Conservation (phyloP, 2,113 vertebrate species). For the Leucopternis melanops region DNA sequence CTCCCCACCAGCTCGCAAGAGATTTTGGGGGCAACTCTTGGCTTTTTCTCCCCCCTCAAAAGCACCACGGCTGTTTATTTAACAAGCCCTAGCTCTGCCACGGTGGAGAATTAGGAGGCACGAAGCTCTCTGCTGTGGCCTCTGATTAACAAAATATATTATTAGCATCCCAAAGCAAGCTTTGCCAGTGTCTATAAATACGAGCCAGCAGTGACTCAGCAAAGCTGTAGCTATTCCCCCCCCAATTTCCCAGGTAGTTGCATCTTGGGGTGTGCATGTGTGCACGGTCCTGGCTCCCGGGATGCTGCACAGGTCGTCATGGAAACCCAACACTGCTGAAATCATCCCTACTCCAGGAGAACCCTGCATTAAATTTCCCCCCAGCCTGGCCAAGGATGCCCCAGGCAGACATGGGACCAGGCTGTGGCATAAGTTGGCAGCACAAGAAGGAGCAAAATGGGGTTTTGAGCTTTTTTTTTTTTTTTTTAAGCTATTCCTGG, state of each 20-base stretch:
- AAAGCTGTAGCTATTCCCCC: conserved; percentile 39
- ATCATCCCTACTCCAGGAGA: background rate
- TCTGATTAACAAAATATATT: conserved; percentile 54
- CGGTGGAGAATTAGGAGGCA: background rate
- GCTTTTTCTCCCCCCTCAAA: no score
- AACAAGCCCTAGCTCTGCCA: background rate
- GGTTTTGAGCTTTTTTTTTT: no score
- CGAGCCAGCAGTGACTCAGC: conserved; percentile 62
- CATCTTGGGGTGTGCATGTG: conserved; percentile 37
- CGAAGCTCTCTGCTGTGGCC: conserved; percentile 12
- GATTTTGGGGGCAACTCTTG: no score
- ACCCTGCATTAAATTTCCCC: background rate
- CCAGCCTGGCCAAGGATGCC: background rate
- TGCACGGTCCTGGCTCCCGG: conserved; percentile 26
- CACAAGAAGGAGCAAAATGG: background rate
- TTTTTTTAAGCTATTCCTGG: background rate
- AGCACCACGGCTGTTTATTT: background rate
- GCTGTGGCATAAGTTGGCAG: no score
- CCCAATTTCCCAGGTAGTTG: conserved; percentile 32
- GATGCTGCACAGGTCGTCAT: conserved; percentile 54
- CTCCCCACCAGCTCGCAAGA: background rate
- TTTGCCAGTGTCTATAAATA: conserved; percentile 63
- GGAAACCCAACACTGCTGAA: conserved; percentile 57
- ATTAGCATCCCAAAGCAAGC: conserved; percentile 56
- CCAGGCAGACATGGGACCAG: background rate